These are phyloP conservation scores for Barnardius zonarius DNA, from an alignment of 2,113 vertebrate species.

Conservation along the genomic window DNA sequence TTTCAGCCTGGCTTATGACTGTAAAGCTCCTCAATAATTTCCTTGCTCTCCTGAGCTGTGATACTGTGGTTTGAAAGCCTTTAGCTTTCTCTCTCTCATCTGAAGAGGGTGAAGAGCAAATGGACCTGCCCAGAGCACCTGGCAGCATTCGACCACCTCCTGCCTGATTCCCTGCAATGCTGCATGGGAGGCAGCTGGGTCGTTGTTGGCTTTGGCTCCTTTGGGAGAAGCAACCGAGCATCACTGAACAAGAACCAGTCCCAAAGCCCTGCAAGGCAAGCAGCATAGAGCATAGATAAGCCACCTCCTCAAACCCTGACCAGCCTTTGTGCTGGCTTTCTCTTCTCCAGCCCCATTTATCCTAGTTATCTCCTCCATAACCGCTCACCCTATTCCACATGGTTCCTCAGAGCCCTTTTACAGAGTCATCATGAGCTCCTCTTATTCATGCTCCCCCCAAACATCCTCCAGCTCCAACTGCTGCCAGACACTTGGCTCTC, in stretches of 20 bases:
- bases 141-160: neutral
- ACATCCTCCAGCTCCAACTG: neutral
- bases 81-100: neutral
- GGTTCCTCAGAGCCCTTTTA: neutral
- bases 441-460: neutral
- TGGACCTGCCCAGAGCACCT: neutral
- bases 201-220: neutral
- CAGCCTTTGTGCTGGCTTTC: neutral
- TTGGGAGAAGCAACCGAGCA: neutral
- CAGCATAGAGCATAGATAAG: neutral
- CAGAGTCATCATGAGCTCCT: neutral
- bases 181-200: neutral
- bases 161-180: rapidly evolving
- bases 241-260: neutral
- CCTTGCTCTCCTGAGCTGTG: neutral
- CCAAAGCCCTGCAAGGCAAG: neutral
- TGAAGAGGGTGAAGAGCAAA: neutral
- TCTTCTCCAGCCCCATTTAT: neutral
- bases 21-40: neutral
- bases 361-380: neutral
- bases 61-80: neutral
- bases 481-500: neutral
- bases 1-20: neutral
- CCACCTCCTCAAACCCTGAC: neutral
- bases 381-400: neutral